Evolutionary conservation across 1,140 invertebrate species (phyloP), one percentile per base, ranked within the genome.

Genomic region (Drosophila pruinosa): DNA sequence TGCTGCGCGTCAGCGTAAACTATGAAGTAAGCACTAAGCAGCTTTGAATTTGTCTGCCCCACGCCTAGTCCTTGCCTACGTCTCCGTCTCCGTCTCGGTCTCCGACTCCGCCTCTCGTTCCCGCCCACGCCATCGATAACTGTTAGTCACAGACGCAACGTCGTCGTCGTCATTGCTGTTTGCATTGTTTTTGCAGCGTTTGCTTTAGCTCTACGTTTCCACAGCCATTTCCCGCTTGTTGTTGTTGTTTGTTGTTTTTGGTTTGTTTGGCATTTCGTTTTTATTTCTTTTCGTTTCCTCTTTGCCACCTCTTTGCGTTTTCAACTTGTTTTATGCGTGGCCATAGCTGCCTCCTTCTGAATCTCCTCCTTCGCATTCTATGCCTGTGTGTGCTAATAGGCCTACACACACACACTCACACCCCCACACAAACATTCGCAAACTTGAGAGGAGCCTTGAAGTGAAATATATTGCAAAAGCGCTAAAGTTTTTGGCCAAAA

Each of bases 1-100:
- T 14, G 67, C 61, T 63, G 58, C 75, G 75, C 75, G 81, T 69
- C 36, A 69, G 61, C 62, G 54, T 81, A 77, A 85, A 85, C 81
- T 85, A 85, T 88, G 82, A 88, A 88, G 82, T 88, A 85, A 85
- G 81, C 77, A 50, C 64, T 85, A 88, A 88, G 82, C 82, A 75
- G 82, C 78, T 86, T 86, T 83, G 71, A 68, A 73, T 78, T 62
- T 74, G 74, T 73, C 68, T 86, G 68, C 72, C 41, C 21, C 38
- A 14, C 17, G 4, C 12, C 7, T 24, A 15, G 8, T 15, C 12
- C 22, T 12, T 5, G 22, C 28, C 17, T 52, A 61, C 61, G n/a
- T n/a, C n/a, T n/a, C n/a, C n/a, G n/a, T 5, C 21, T 10, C 5
- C 4, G 10, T 14, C 14, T 38, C n/a, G 7, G 4, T 12, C 22